A percentile compares a stretch with the other conserved stretches of the same genome.
Evolutionary conservation across 2,797 vertebrate species (phyloP).

Genomic region (Lindbergichthys nudifrons): DNA sequence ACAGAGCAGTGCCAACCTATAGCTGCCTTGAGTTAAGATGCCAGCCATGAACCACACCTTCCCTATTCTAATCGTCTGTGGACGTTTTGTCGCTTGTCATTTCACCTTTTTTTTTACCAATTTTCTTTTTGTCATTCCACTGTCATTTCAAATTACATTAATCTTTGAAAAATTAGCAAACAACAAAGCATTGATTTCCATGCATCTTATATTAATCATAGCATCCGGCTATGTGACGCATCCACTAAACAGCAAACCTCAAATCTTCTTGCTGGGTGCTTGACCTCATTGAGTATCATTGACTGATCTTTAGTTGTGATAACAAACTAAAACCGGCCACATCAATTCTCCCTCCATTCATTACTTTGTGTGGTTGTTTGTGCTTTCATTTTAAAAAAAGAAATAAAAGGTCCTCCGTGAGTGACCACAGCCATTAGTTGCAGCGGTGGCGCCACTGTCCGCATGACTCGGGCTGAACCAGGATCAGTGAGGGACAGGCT

Average conservation of each 20-base stretch:
- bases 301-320: constrained; percentile 23
- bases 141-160: background rate
- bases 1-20: background rate
- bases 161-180: background rate
- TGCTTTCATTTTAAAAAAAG: constrained; percentile 42
- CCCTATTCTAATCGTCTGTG: constrained; percentile 9
- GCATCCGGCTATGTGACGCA: background rate
- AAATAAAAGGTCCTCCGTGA: constrained; percentile 52
- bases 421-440: constrained; percentile 62
- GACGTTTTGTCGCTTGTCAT: background rate
- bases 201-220: background rate
- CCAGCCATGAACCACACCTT: constrained; percentile 1
- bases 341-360: constrained; percentile 33
- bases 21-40: background rate
- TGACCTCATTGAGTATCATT: constrained; percentile 19
- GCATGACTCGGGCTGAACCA: constrained; percentile 65
- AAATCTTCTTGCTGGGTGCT: background rate
- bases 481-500: constrained; percentile 76
- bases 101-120: background rate
- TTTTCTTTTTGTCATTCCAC: constrained; percentile 15
- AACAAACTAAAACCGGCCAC: constrained; percentile 16
- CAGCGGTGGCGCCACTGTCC: constrained; percentile 74
- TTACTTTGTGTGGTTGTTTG: constrained; percentile 54
- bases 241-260: background rate
- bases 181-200: background rate